Conservation (phyloP, 35 echinoderm and acorn worm species). For the Heliocidaris erythrogramma region DNA sequence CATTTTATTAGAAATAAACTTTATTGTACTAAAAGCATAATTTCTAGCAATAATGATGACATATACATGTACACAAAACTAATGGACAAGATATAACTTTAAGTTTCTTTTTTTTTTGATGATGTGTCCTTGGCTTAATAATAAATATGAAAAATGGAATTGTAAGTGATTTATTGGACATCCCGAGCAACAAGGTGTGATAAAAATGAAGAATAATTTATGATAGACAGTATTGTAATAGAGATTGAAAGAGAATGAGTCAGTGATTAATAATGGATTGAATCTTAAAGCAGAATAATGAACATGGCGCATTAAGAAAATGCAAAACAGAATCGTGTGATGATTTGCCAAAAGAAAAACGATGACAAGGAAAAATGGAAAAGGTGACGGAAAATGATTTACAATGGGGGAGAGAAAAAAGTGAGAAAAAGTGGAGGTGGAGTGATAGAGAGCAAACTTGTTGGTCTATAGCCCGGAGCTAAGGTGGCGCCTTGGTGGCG, state of each 20-base stretch:
- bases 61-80: not conserved
- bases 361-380: slow-evolving; percentile 7
- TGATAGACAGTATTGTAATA: not conserved
- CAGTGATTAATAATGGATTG: slow-evolving; percentile 18
- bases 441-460: slow-evolving; percentile 37
- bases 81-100: not conserved
- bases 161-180: not conserved
- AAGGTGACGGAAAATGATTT: not conserved
- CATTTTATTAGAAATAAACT: not conserved
- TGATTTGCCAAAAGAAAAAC: slow-evolving; percentile 8
- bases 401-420: not conserved
- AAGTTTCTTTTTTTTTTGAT: not conserved
- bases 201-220: not conserved
- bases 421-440: slow-evolving; percentile 16
- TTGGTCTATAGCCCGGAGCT: slow-evolving; percentile 40
- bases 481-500: slow-evolving; percentile 24
- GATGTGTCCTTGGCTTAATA: not conserved
- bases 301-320: not conserved
- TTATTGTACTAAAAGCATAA: not conserved
- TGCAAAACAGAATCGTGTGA: slow-evolving; percentile 15
- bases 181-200: not conserved
- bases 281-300: not conserved
- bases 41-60: not conserved
- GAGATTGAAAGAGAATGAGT: slow-evolving; percentile 1
- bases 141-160: not conserved